Percentiles rank a stretch among this genome's conserved stretches.
Evolutionary conservation across 2,113 vertebrate genomes (phyloP).

Genomic region (Pelobates fuscus): DNA sequence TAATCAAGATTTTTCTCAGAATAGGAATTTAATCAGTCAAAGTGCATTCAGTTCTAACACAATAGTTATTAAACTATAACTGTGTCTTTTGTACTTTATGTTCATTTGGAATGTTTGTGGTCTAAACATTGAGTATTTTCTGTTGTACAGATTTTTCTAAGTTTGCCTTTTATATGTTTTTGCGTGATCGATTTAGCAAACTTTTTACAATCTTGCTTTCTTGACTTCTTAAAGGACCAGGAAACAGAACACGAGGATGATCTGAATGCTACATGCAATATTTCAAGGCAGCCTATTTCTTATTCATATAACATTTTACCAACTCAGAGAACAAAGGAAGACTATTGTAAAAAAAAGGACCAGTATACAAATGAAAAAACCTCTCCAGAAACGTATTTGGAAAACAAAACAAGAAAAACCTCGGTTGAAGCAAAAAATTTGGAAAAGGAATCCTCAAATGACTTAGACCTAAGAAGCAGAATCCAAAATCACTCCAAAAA

Average conservation of each 20-base stretch:
- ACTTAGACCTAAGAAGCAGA: background rate
- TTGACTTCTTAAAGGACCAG: slow-evolving; percentile 69
- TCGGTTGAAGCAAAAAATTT: background rate
- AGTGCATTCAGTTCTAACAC: background rate
- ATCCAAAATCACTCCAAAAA: slow-evolving; percentile 41
- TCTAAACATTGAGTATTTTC: background rate
- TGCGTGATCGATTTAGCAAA: slow-evolving; percentile 1
- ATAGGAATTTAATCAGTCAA: background rate
- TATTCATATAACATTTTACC: slow-evolving; percentile 59
- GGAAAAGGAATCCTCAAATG: slow-evolving; percentile 14
- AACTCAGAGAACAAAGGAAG: slow-evolving; percentile 25
- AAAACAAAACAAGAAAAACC: slow-evolving; percentile 31
- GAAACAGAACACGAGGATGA: slow-evolving; percentile 59
- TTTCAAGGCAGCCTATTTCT: slow-evolving; percentile 34
- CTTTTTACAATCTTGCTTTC: slow-evolving; percentile 38
- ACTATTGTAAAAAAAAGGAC: slow-evolving; percentile 48
- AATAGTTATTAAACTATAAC: background rate
- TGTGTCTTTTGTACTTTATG: background rate
- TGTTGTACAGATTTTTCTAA: background rate
- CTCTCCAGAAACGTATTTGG: background rate
- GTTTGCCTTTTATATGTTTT: background rate
- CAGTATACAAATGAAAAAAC: slow-evolving; percentile 23
- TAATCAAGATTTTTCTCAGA: background rate
- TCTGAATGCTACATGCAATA: slow-evolving; percentile 54
- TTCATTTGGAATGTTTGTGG: background rate